phyloP scores from a whole-genome alignment of 2,888 invertebrate genomes.

The Drosophila neutralis region DNA sequence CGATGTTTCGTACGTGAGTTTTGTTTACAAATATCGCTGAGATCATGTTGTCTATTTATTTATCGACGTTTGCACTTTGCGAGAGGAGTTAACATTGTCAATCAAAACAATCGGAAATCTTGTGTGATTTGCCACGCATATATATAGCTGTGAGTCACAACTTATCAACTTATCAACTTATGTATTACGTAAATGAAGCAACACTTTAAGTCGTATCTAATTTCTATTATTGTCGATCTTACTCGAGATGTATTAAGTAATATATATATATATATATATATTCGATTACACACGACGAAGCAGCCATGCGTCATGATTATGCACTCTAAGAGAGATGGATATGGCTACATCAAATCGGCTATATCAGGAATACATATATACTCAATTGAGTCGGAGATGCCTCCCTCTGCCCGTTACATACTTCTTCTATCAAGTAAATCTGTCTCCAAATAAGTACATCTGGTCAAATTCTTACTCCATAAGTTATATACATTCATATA shows the following conservation, averaged over 20 bases:
- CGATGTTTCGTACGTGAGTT: conserved; percentile 33
- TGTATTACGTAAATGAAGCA: background rate
- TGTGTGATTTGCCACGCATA: conserved; percentile 1
- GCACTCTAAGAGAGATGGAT: background rate
- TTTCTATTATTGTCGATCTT: background rate
- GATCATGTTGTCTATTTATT: conserved; percentile 30
- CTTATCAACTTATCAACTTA: too few relatives aligned
- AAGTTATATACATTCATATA: background rate
- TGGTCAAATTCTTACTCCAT: background rate
- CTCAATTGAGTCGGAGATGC: too few relatives aligned
- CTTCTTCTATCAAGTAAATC: background rate
- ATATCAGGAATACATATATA: too few relatives aligned
- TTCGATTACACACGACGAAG: conserved; percentile 2
- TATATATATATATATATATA: background rate
- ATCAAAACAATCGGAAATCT: conserved; percentile 19
- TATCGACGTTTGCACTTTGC: conserved; percentile 5
- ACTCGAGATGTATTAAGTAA: conserved; percentile 2
- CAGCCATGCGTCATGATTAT: background rate
- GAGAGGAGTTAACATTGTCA: conserved; percentile 10
- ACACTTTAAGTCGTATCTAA: background rate
- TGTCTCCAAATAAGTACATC: background rate
- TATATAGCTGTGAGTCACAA: conserved; percentile 32
- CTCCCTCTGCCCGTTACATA: too few relatives aligned
- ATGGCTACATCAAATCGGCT: too few relatives aligned
- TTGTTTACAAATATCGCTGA: conserved; percentile 55